A percentile compares a stretch with the other conserved stretches of the same genome.
Conservation (phyloP, 2,888 invertebrate genomes). For the Sinodicranocentrus sp. region DNA sequence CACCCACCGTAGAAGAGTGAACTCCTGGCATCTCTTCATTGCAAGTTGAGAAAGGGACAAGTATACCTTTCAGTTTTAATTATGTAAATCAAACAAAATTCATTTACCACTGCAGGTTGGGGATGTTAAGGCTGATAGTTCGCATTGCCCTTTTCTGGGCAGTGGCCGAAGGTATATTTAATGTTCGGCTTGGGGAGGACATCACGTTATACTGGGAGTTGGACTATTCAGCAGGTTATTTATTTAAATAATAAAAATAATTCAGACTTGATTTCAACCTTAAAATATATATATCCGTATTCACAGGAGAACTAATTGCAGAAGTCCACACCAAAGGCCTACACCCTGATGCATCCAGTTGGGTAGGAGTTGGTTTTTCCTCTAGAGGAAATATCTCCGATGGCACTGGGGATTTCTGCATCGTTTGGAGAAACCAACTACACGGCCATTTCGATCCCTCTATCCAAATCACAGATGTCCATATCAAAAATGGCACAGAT, state of each 20-base stretch:
- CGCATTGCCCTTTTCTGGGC: constrained; percentile 74
- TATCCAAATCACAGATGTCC: constrained; percentile 73
- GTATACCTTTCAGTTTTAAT: too few relatives aligned
- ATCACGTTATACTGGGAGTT: constrained; percentile 74
- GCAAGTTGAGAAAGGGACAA: too few relatives aligned
- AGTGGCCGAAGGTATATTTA: constrained; percentile 74
- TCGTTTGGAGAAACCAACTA: constrained; percentile 72
- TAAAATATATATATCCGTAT: constrained; percentile 1
- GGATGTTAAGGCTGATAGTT: constrained; percentile 68
- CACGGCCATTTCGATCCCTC: constrained; percentile 36
- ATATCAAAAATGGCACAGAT: constrained; percentile 70
- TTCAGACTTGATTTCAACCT: background rate
- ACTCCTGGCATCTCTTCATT: too few relatives aligned
- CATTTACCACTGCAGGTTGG: too few relatives aligned
- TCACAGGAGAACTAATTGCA: constrained; percentile 73
- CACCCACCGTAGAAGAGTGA: too few relatives aligned
- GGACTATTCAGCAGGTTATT: constrained; percentile 72
- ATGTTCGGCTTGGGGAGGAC: constrained; percentile 73
- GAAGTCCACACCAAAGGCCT: constrained; percentile 74
- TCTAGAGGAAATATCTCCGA: constrained; percentile 74
- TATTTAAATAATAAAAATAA: constrained; percentile 9
- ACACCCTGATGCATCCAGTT: constrained; percentile 48
- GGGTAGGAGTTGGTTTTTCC: constrained; percentile 76
- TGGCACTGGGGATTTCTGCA: constrained; percentile 75
- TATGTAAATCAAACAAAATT: too few relatives aligned